Evolutionary conservation across 2,113 vertebrate genomes (phyloP).

Genomic region (Centropus unirufus): DNA sequence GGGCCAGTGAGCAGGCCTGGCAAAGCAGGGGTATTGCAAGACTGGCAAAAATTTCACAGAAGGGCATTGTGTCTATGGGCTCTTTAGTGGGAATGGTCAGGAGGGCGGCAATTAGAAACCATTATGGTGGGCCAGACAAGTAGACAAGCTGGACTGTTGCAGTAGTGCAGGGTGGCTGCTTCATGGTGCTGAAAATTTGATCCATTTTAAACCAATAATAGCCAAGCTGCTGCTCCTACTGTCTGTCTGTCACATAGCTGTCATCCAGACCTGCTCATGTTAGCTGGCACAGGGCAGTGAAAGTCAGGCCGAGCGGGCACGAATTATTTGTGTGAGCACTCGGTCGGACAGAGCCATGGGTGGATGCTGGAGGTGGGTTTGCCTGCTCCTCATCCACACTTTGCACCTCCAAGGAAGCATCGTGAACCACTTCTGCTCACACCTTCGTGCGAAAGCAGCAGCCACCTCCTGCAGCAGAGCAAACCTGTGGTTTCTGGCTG

Average conservation of each 20-base stretch:
- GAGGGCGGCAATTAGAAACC: neutral
- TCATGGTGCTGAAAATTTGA: neutral
- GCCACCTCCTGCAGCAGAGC: neutral
- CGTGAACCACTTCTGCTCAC: neutral
- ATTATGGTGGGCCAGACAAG: neutral
- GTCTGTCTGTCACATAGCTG: neutral
- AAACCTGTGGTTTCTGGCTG: neutral
- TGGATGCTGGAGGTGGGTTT: neutral
- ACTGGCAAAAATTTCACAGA: neutral
- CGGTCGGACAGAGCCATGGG: neutral
- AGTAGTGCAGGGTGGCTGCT: neutral
- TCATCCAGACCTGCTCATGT: neutral
- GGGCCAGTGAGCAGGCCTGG: neutral
- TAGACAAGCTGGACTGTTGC: neutral
- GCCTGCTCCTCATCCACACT: neutral
- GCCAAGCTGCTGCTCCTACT: neutral
- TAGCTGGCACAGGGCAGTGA: neutral
- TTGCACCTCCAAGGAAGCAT: neutral
- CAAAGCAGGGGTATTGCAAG: neutral
- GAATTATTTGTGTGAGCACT: accelerated
- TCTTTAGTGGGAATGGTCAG: neutral
- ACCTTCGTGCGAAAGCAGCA: neutral
- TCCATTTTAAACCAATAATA: neutral
- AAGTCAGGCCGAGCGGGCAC: neutral
- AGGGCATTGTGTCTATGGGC: accelerated